These are phyloP conservation scores for Zonotrichia albicollis DNA, from an alignment of 2,797 vertebrate genomes.

Conservation along the genomic window DNA sequence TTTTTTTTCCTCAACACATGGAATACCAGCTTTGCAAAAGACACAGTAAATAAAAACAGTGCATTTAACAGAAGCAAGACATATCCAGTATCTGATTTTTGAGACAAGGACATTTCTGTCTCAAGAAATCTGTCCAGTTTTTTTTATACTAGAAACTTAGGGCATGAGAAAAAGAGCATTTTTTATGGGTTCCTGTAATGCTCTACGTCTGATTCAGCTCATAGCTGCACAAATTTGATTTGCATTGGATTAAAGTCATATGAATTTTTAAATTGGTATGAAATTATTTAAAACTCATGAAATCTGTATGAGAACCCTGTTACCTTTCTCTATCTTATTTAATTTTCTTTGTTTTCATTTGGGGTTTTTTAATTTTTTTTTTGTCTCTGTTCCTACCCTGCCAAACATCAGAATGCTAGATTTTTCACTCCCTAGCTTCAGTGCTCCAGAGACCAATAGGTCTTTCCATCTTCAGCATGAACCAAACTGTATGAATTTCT, in stretches of 20 bases:
- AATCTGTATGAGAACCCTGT: background rate
- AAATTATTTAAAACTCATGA: background rate
- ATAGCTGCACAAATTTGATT: background rate
- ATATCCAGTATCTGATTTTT: background rate
- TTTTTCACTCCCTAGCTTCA: background rate
- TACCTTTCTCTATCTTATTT: background rate
- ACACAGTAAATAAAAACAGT: background rate
- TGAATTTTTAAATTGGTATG: background rate
- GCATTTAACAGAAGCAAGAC: background rate
- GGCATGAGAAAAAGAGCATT: background rate
- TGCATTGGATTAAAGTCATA: background rate
- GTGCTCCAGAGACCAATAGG: background rate
- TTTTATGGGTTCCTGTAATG: background rate
- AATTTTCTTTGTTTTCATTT: background rate
- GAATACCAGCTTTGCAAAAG: background rate
- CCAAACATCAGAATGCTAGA: background rate
- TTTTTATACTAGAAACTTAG: background rate
- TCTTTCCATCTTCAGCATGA: background rate
- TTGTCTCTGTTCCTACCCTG: background rate
- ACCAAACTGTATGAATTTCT: background rate
- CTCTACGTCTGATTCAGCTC: background rate
- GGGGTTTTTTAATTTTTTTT: fast-evolving
- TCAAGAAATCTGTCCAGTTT: background rate
- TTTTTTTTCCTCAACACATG: background rate
- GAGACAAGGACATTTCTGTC: background rate